Base-by-base conservation (phyloP, 2,888 invertebrate species). In the Eudemis profundana region DNA sequence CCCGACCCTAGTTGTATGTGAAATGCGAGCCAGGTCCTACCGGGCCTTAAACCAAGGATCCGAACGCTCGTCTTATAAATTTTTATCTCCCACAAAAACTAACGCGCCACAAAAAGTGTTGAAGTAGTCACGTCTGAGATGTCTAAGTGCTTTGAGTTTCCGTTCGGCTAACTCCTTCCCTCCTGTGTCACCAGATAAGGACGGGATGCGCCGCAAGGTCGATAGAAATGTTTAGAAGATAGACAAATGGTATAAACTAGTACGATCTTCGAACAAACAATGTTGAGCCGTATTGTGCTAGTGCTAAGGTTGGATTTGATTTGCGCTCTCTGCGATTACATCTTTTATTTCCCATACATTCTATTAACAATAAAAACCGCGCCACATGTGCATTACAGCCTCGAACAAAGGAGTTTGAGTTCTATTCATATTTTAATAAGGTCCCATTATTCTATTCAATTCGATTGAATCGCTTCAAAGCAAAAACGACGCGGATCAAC, bases 301-400 rank as follows among this genome's bases (percentile, higher is more conserved):
- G 3, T 0, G 0, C 2, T 56, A 17, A 5, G 23, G 23, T 38
- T 10, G 14, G 1, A 29, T 51, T 19, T 36, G 29, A 14, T 8
- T 0, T 8, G 0, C 12, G 15, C 15, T 1, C 23, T 23, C 19
- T 36, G 17, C 14, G 12, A 44, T 19, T 44, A 21, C 14, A 27
- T 50, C 33, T 27, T 38, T 17, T 46, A 50, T 40, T 63, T 63
- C 56, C 49, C 49, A 57, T 64, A 57, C 23, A 44, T 27, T 59
- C 15, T 29, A 33, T 19, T 38, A 46, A 57, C 17, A 50, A 46
- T 38, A 51, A 63, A 47, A 56, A 63, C 29, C 19, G 8, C 27
- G 38, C 38, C 59, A 47, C 42, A 44, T 53, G 47, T 33, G 59
- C 33, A 38, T 38, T 44, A 42, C 5, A 49, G 4, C 8, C n/a